phyloP scores from a whole-genome alignment of 2,888 invertebrate genomes.

The Neocrepidodera transversa region DNA sequence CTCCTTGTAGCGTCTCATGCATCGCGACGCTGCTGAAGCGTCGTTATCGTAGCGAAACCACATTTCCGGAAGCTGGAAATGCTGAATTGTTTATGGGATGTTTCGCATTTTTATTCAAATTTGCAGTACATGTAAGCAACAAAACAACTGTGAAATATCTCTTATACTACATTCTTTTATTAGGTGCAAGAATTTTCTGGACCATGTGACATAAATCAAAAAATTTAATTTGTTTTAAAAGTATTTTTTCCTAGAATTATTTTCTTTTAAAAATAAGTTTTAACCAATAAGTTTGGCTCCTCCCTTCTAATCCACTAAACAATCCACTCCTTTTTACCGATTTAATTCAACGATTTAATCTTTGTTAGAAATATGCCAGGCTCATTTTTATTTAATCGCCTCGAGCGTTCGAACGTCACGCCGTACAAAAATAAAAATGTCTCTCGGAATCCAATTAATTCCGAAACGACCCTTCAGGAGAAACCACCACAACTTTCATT shows the following conservation, averaged over 20 bases:
- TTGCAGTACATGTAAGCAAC: conserved; percentile 4
- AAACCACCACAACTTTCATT: conserved; percentile 14
- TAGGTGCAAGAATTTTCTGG: conserved; percentile 8
- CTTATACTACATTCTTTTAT: neutral
- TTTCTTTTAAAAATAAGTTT: no score
- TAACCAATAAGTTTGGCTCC: no score
- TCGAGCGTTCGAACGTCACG: no score
- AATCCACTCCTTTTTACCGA: no score
- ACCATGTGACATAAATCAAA: no score
- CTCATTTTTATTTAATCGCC: conserved; percentile 4
- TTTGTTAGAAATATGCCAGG: no score
- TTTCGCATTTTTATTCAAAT: conserved; percentile 29
- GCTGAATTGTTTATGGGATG: conserved; percentile 35
- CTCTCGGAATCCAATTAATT: conserved; percentile 17
- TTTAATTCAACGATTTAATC: no score
- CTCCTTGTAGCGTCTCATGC: conserved; percentile 12
- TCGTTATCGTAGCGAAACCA: conserved; percentile 32
- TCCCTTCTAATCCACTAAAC: no score
- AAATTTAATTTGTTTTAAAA: no score
- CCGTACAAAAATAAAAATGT: conserved; percentile 1
- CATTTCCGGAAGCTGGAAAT: conserved; percentile 31
- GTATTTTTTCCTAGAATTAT: no score
- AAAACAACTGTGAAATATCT: conserved; percentile 3
- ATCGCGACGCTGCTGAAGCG: conserved; percentile 14
- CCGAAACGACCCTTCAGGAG: conserved; percentile 5